phyloP scores from a whole-genome alignment of 2,797 vertebrate genomes.

The Rhabdophis nuchalis region DNA sequence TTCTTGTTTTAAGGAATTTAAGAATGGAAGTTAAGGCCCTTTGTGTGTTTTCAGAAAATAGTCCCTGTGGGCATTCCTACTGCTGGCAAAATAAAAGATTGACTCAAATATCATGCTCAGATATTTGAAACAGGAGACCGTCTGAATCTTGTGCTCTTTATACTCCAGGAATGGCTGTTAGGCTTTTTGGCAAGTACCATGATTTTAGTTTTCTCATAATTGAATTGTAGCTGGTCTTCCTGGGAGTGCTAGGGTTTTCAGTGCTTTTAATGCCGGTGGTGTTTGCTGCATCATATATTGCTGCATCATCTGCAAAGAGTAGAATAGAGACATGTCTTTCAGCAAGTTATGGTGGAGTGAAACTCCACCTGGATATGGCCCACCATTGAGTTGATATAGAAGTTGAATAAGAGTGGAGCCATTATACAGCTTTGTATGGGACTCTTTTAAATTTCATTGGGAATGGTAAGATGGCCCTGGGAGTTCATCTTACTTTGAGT shows the following conservation, averaged over 20 bases:
- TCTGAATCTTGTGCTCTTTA: not conserved
- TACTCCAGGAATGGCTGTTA: not conserved
- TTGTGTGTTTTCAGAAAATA: not conserved
- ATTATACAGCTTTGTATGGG: not conserved
- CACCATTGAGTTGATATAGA: not conserved
- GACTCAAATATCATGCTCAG: too few species aligned
- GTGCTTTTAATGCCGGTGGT: not conserved
- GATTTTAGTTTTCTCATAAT: not conserved
- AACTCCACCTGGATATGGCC: not conserved
- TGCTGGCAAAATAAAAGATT: not conserved
- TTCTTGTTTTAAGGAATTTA: not conserved
- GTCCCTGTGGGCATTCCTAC: not conserved
- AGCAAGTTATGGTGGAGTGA: not conserved
- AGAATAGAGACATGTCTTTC: not conserved
- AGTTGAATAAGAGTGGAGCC: not conserved
- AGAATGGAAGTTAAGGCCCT: not conserved
- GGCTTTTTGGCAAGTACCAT: not conserved
- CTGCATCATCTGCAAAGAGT: not conserved
- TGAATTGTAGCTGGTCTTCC: not conserved
- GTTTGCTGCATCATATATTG: too few species aligned
- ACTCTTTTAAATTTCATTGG: not conserved
- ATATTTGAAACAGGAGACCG: not conserved
- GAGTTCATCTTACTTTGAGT: not conserved
- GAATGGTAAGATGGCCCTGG: not conserved
- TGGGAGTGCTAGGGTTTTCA: not conserved